Evolutionary conservation across 2,113 vertebrate species (phyloP).

Genomic region (Apeltes quadracus): DNA sequence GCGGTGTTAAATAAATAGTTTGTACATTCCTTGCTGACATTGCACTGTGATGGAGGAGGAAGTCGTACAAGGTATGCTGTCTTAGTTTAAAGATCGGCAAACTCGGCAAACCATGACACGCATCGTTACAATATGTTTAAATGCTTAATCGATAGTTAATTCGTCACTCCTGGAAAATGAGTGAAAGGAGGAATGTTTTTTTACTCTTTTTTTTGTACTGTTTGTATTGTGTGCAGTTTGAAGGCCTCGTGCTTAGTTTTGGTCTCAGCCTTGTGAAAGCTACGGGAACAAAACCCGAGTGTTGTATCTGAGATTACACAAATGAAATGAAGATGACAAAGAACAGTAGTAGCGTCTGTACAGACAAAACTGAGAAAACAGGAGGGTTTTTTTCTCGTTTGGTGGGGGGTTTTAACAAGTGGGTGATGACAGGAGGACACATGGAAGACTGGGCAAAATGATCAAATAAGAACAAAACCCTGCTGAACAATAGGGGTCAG

Average conservation of each 20-base stretch:
- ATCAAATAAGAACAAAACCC: constrained; percentile 22
- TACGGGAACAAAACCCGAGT: constrained; percentile 55
- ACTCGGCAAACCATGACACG: background rate
- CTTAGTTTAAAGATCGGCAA: background rate
- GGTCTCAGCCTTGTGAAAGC: constrained; percentile 21
- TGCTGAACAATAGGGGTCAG: background rate
- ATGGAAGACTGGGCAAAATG: constrained; percentile 17
- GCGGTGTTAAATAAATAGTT: background rate
- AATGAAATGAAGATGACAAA: constrained; percentile 55
- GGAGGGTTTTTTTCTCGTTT: background rate
- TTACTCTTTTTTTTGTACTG: constrained; percentile 10
- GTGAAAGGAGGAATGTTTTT: background rate
- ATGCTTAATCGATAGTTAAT: background rate
- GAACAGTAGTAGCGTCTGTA: constrained; percentile 60
- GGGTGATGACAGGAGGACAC: constrained; percentile 23
- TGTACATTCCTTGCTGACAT: background rate
- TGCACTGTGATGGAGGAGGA: background rate
- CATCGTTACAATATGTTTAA: background rate
- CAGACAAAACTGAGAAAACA: constrained; percentile 37
- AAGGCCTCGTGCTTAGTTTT: constrained; percentile 52
- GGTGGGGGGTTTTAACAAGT: background rate
- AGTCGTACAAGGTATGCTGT: background rate
- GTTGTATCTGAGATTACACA: too few species aligned
- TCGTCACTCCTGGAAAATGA: background rate
- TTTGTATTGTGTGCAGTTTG: constrained; percentile 29